These are phyloP conservation scores for Eupithecia exiguata DNA, from an alignment of 2,888 invertebrate species.

Conservation along the genomic window DNA sequence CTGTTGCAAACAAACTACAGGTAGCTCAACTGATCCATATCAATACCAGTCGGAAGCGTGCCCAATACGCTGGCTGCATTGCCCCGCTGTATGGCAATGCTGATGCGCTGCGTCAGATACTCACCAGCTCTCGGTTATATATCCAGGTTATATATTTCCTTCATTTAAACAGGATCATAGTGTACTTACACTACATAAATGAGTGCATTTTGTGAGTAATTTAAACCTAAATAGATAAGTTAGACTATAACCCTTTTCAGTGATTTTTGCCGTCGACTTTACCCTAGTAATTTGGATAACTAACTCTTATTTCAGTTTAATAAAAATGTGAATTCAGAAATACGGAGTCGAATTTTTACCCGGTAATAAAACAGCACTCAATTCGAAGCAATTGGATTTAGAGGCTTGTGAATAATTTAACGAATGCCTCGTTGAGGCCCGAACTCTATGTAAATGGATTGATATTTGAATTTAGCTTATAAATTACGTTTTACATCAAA, in stretches of 20 bases:
- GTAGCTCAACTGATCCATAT: too few relatives aligned
- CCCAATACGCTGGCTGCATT: too few relatives aligned
- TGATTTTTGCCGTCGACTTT: background rate
- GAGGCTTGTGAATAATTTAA: slow-evolving; percentile 8
- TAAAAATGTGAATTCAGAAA: slow-evolving; percentile 9
- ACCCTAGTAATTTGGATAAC: background rate
- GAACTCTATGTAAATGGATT: slow-evolving; percentile 9
- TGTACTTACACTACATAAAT: too few relatives aligned
- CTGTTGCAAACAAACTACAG: too few relatives aligned
- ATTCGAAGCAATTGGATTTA: slow-evolving; percentile 7
- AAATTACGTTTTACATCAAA: background rate
- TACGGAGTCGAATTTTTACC: background rate
- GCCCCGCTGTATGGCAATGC: too few relatives aligned
- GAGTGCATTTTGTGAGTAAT: background rate
- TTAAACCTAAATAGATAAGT: too few relatives aligned
- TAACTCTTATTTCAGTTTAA: background rate
- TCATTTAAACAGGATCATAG: too few relatives aligned
- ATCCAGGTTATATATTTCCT: too few relatives aligned
- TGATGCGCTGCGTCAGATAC: too few relatives aligned
- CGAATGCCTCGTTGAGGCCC: background rate
- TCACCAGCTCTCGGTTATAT: too few relatives aligned
- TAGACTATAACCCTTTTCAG: too few relatives aligned
- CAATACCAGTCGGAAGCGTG: too few relatives aligned
- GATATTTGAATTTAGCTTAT: background rate
- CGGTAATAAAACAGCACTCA: slow-evolving; percentile 1